phyloP scores from a whole-genome alignment of 1,140 invertebrate genomes.

The Tribolium castaneum region DNA sequence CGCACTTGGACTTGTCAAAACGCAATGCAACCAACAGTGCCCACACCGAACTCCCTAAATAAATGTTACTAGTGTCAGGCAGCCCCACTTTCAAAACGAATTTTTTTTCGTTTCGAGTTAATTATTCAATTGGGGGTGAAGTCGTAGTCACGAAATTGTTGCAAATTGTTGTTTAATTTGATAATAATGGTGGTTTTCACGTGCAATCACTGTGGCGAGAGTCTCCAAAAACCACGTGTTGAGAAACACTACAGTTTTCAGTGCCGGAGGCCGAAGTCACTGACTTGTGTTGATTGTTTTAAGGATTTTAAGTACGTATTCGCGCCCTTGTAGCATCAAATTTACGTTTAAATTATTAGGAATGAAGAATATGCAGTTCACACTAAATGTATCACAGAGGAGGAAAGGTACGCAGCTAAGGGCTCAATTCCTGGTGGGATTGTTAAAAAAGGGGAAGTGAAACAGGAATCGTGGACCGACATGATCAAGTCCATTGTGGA shows the following conservation, averaged over 20 bases:
- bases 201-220: conserved; percentile 90
- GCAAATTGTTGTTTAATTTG: too few species aligned
- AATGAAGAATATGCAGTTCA: conserved; percentile 84
- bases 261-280: conserved; percentile 65
- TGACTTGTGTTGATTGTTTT: conserved; percentile 92
- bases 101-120: too few species aligned
- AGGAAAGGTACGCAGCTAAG: conserved; percentile 89
- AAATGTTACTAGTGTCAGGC: too few species aligned
- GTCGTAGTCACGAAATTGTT: not conserved
- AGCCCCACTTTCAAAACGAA: too few species aligned
- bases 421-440: conserved; percentile 78
- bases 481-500: conserved; percentile 81
- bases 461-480: conserved; percentile 90
- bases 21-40: not conserved
- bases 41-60: not conserved
- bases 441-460: conserved; percentile 88
- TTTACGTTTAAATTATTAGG: conserved; percentile 65
- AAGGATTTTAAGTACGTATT: conserved; percentile 84
- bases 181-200: conserved; percentile 89
- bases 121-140: too few species aligned
- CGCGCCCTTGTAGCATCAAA: not conserved
- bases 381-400: conserved; percentile 92
- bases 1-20: not conserved
- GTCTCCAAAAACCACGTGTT: conserved; percentile 90
- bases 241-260: conserved; percentile 86